Conservation (phyloP, 92 coral and sea anemone genomes). For the Porites evermanni region DNA sequence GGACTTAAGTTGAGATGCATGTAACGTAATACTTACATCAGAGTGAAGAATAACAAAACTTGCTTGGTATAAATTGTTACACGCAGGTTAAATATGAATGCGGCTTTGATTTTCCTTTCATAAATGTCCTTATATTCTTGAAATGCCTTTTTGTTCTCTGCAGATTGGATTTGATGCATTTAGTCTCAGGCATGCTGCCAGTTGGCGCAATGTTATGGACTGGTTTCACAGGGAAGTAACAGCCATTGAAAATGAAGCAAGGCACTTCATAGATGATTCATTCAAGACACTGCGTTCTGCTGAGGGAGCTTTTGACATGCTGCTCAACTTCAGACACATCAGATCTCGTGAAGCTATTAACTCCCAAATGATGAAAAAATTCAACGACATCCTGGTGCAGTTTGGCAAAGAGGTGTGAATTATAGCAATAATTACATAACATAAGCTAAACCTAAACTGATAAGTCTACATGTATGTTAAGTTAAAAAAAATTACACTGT, state of each 20-base stretch:
- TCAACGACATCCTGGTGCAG: constrained; percentile 94
- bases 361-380: constrained; percentile 99
- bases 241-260: constrained; percentile 99
- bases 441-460: not conserved
- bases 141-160: not conserved
- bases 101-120: too few species aligned
- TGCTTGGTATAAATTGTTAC: too few species aligned
- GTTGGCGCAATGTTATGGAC: constrained; percentile 99
- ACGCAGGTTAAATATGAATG: too few species aligned
- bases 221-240: constrained; percentile 98
- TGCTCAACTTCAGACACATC: constrained; percentile 95
- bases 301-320: constrained; percentile 99
- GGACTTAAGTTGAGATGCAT: too few species aligned
- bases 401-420: constrained; percentile 96
- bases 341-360: constrained; percentile 98
- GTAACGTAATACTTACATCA: too few species aligned
- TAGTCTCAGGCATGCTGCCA: constrained; percentile 90
- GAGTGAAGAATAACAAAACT: too few species aligned
- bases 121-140: not conserved
- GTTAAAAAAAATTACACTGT: too few species aligned
- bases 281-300: constrained; percentile 97
- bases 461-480: not conserved
- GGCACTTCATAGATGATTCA: constrained; percentile 96
- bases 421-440: not conserved
- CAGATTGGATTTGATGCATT: constrained; percentile 98